Conservation (phyloP, 2,888 invertebrate genomes). For the Drosophila suboccidentalis region DNA sequence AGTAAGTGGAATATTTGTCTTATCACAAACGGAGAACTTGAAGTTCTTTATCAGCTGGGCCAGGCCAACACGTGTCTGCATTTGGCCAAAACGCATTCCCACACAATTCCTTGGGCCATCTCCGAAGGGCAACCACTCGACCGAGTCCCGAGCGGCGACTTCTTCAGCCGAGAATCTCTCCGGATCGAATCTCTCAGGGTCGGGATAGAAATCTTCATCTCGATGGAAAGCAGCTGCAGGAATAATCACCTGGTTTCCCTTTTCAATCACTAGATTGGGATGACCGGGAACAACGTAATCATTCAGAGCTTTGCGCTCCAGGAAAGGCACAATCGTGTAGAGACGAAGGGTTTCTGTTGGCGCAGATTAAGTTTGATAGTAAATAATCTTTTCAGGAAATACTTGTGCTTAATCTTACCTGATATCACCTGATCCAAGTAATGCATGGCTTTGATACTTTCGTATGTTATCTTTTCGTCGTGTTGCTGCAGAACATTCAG, state of each 20-base stretch:
- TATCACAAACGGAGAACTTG: constrained; percentile 64
- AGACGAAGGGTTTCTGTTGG: constrained; percentile 87
- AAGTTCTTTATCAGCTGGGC: constrained; percentile 74
- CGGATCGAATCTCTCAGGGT: constrained; percentile 88
- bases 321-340: constrained; percentile 86
- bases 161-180: constrained; percentile 88
- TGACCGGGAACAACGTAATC: constrained; percentile 87
- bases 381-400: no score
- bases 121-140: constrained; percentile 83
- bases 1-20: constrained; percentile 69
- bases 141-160: constrained; percentile 86
- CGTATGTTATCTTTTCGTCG: constrained; percentile 84
- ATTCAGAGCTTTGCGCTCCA: constrained; percentile 86
- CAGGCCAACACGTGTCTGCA: constrained; percentile 80
- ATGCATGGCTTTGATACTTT: constrained; percentile 83
- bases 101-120: constrained; percentile 84
- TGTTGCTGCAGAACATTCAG: constrained; percentile 81
- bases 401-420: constrained; percentile 75
- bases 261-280: constrained; percentile 86
- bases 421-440: constrained; percentile 86
- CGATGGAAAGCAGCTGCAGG: constrained; percentile 87
- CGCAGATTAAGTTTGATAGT: background rate
- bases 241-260: constrained; percentile 72
- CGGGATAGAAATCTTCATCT: constrained; percentile 86
- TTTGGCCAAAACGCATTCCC: constrained; percentile 83